Evolutionary conservation across 2,113 vertebrate genomes (phyloP).

Genomic region (Athene cunicularia): DNA sequence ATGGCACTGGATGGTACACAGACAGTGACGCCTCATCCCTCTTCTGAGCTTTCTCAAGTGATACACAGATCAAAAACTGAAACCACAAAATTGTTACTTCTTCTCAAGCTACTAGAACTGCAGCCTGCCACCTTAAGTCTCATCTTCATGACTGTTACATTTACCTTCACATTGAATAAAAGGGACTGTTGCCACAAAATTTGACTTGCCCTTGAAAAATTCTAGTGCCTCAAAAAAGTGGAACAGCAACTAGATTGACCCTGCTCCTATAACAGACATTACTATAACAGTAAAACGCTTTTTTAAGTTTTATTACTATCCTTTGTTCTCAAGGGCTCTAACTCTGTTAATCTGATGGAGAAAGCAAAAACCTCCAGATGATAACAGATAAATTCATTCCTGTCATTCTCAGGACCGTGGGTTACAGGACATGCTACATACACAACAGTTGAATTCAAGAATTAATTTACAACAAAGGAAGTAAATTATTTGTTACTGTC

Average conservation of each 20-base stretch:
- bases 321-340: not conserved
- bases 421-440: not conserved
- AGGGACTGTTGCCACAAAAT: not conserved
- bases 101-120: not conserved
- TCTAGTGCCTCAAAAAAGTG: not conserved
- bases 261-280: not conserved
- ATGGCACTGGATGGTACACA: rapidly evolving
- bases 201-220: not conserved
- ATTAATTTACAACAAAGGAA: not conserved
- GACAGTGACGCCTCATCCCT: not conserved
- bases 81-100: not conserved
- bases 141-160: not conserved
- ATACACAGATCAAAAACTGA: not conserved
- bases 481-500: not conserved
- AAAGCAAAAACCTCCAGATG: not conserved
- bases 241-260: not conserved
- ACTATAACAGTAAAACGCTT: not conserved
- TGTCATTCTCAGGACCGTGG: not conserved
- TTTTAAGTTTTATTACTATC: not conserved
- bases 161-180: not conserved
- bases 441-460: not conserved
- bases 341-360: not conserved
- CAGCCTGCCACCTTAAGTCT: not conserved
- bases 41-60: not conserved
- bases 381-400: not conserved